Conservation (phyloP, 2,113 vertebrate genomes). For the Phaethornis superciliosus region DNA sequence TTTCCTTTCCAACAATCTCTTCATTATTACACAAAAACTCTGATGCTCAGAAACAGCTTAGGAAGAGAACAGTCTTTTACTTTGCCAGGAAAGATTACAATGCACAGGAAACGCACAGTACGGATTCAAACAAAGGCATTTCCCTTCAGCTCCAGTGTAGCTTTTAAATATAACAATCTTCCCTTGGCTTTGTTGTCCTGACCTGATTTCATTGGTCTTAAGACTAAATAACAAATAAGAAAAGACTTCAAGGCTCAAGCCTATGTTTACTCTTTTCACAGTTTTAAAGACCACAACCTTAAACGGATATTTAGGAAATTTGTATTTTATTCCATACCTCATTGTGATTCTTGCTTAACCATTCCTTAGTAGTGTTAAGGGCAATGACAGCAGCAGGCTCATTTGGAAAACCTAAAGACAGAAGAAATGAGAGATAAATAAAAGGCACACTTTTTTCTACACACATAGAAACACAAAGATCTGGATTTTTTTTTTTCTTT, state of each 20-base stretch:
- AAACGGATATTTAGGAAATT: neutral
- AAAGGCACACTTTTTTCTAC: neutral
- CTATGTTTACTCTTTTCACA: neutral
- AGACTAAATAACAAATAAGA: neutral
- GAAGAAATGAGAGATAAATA: slow-evolving; percentile 20
- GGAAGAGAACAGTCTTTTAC: neutral
- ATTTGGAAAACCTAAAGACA: slow-evolving; percentile 90
- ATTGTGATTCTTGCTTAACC: slow-evolving; percentile 88
- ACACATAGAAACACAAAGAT: neutral
- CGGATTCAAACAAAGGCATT: slow-evolving; percentile 26
- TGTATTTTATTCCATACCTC: slow-evolving; percentile 79
- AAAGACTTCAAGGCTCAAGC: neutral
- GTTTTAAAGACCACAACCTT: neutral
- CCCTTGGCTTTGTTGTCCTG: neutral
- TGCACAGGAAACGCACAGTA: neutral
- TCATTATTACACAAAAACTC: neutral
- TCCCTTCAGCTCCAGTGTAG: neutral
- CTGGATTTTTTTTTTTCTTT: too few relatives aligned
- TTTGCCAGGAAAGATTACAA: slow-evolving; percentile 18
- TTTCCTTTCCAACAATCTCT: slow-evolving; percentile 11
- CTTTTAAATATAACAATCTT: neutral
- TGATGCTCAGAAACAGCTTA: neutral
- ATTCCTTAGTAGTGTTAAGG: slow-evolving; percentile 87
- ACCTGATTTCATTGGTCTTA: neutral
- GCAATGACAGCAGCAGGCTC: slow-evolving; percentile 93